phyloP scores from a whole-genome alignment of 23 tunicate species.

The Pegea sp. region DNA sequence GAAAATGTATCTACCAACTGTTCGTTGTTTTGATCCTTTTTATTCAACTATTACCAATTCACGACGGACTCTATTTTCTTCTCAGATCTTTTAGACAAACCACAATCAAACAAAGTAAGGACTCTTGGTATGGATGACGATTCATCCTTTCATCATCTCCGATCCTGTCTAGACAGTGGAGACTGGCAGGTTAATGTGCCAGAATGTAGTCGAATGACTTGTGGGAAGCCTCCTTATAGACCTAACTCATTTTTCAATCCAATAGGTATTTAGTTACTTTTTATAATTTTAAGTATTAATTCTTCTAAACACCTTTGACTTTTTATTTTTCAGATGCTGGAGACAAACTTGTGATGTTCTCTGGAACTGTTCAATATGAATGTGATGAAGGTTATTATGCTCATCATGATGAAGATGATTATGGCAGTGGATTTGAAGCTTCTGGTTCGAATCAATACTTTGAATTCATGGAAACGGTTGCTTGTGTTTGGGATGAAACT shows the following conservation, averaged over 20 bases:
- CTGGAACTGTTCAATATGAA: constrained; percentile 23
- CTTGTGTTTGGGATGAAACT: constrained; percentile 1
- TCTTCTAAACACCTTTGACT: not conserved
- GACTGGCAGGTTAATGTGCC: not conserved
- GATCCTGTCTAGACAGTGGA: not conserved
- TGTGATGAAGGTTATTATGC: constrained; percentile 22
- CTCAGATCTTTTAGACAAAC: no score
- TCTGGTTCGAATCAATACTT: not conserved
- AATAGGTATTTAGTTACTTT: not conserved
- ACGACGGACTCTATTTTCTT: no score
- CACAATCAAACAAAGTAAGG: no score
- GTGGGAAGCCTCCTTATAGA: not conserved
- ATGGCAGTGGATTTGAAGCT: not conserved
- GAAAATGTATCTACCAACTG: no score
- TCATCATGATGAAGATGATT: not conserved
- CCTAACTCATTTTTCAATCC: not conserved
- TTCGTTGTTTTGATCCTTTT: no score
- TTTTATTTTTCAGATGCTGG: not conserved
- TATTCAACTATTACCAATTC: no score
- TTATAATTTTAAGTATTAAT: not conserved
- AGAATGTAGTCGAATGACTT: not conserved
- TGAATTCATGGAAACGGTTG: not conserved
- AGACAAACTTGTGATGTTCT: not conserved
- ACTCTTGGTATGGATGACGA: not conserved
- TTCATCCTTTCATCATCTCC: not conserved